Conservation (phyloP, 2,888 invertebrate genomes). For the Drosophila prolongata region DNA sequence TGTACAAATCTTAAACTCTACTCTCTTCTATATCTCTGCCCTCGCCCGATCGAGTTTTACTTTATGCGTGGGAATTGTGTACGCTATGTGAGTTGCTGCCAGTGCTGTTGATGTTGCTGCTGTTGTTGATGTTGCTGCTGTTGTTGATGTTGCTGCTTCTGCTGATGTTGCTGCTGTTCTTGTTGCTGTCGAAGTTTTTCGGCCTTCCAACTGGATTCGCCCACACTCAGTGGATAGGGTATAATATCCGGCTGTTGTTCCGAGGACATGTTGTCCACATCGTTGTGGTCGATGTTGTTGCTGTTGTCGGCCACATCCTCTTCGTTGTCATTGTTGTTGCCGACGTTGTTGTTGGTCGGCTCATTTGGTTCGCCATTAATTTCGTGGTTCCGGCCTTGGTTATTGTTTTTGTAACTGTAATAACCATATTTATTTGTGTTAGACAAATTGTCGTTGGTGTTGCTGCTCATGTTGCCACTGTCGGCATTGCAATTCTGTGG, state of each 20-base stretch:
- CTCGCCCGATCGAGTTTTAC: conserved; percentile 15
- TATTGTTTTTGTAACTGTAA: conserved; percentile 40
- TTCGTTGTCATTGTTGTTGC: conserved; percentile 19
- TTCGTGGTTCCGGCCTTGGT: conserved; percentile 44
- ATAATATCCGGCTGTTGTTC: conserved; percentile 81
- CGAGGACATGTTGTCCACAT: conserved; percentile 62
- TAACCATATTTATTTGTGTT: conserved; percentile 47
- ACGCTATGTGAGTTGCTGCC: conserved; percentile 70
- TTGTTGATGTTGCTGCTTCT: conserved; percentile 32
- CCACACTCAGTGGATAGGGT: conserved; percentile 78
- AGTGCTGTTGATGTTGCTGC: conserved; percentile 30
- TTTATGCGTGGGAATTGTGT: conserved; percentile 49
- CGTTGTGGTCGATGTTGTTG: conserved; percentile 41
- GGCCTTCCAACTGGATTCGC: conserved; percentile 64
- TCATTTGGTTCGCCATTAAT: conserved; percentile 57
- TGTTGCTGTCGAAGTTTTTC: conserved; percentile 53
- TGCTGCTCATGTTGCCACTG: conserved; percentile 34
- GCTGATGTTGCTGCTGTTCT: conserved; percentile 14
- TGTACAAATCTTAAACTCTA: conserved; percentile 73
- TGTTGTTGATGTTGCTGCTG: conserved; percentile 45
- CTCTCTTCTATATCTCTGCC: conserved; percentile 20
- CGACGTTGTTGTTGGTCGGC: conserved; percentile 26
- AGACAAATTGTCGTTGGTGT: conserved; percentile 38
- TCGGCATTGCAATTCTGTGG: conserved; percentile 55
- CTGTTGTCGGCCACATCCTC: conserved; percentile 25